Percentiles rank a stretch among this genome's conserved stretches.
phyloP scores from a whole-genome alignment of 2,113 vertebrate genomes.

The Galemys pyrenaicus region DNA sequence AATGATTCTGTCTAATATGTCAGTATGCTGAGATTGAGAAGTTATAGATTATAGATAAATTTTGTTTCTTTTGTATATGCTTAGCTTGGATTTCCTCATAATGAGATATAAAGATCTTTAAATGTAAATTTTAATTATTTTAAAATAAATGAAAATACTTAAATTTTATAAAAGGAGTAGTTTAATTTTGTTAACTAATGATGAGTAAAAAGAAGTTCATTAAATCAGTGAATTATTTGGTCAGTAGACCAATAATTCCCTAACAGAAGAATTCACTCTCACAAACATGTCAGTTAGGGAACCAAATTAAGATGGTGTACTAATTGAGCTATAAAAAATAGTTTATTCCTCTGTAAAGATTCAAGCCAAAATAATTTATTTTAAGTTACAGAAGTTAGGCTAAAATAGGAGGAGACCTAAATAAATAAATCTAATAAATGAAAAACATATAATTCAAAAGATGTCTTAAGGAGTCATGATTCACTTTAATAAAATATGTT shows the following conservation, averaged over 20 bases:
- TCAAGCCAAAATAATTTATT: neutral
- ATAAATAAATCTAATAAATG: neutral
- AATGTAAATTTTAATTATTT: neutral
- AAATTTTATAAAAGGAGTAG: too few species aligned
- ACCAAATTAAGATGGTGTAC: neutral
- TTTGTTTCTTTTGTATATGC: neutral
- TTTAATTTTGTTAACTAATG: neutral
- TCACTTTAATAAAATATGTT: slow-evolving; percentile 12
- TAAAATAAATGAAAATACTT: too few species aligned
- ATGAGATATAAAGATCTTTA: neutral
- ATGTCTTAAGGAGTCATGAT: slow-evolving; percentile 17
- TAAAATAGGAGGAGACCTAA: neutral
- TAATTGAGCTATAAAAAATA: neutral
- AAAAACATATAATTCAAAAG: slow-evolving; percentile 34
- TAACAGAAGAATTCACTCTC: neutral
- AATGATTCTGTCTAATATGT: neutral
- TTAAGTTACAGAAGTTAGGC: neutral
- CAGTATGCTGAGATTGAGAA: neutral
- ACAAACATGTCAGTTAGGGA: neutral
- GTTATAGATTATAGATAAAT: neutral
- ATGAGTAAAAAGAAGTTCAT: neutral
- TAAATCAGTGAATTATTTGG: neutral
- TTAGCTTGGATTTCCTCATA: neutral
- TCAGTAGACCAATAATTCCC: neutral
- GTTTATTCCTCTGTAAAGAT: neutral